Conservation (phyloP, 2,888 invertebrate genomes). For the Cyrtodaria siliqua region DNA sequence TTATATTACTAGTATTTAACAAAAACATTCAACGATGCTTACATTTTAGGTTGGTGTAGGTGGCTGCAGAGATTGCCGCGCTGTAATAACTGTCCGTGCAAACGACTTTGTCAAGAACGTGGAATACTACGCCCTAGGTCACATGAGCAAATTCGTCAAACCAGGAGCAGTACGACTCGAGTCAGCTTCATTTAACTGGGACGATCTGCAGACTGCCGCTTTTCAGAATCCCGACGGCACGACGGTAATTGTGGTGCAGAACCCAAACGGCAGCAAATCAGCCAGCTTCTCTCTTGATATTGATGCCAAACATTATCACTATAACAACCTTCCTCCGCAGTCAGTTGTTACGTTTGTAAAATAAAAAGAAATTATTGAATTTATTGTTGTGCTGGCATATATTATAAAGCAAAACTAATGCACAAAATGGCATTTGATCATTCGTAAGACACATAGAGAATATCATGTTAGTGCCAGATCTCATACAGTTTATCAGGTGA, state of each 20-base stretch:
- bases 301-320: conserved; percentile 57
- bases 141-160: conserved; percentile 63
- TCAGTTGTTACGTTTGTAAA: conserved; percentile 63
- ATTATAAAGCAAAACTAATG: too few species aligned
- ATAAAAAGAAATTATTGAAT: too few species aligned
- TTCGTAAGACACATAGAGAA: too few species aligned
- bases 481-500: too few species aligned
- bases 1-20: too few species aligned
- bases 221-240: conserved; percentile 64
- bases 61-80: conserved; percentile 64
- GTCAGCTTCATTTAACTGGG: conserved; percentile 53
- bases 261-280: conserved; percentile 40
- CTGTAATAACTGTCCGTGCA: conserved; percentile 58
- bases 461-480: too few species aligned
- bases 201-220: conserved; percentile 58
- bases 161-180: conserved; percentile 65
- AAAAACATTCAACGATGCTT: too few species aligned
- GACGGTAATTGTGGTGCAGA: conserved; percentile 57
- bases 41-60: conserved; percentile 40
- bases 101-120: conserved; percentile 52
- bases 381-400: too few species aligned
- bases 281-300: conserved; percentile 57
- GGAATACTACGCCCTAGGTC: conserved; percentile 67
- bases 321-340: conserved; percentile 55
- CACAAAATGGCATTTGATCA: too few species aligned